These are phyloP conservation scores for Graphium colonna DNA, from an alignment of 2,888 invertebrate genomes.

Conservation along the genomic window DNA sequence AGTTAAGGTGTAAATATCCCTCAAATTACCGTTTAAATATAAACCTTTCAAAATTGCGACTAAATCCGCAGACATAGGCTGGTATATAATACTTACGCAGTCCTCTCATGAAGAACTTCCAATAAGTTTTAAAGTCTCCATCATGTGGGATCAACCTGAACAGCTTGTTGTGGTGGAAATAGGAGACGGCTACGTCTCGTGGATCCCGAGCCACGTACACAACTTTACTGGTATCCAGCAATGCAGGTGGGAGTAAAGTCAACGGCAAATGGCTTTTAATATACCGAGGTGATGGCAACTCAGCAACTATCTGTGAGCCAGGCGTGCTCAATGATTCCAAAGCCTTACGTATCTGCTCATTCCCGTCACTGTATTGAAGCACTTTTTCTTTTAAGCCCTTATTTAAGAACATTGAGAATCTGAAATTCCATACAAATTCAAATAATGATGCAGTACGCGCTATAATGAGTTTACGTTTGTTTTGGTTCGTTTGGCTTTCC, in stretches of 20 bases:
- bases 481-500: too few relatives aligned
- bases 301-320: not conserved
- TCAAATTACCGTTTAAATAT: too few relatives aligned
- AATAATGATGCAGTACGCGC: too few relatives aligned
- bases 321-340: not conserved
- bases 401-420: conserved; percentile 9
- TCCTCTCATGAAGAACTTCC: conserved; percentile 81
- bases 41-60: too few relatives aligned
- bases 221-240: conserved; percentile 68
- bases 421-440: not conserved
- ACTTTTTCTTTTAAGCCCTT: not conserved
- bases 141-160: conserved; percentile 74
- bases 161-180: conserved; percentile 57
- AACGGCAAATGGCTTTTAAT: conserved; percentile 83
- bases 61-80: too few relatives aligned
- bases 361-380: not conserved
- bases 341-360: not conserved
- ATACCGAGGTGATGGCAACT: conserved; percentile 38
- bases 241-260: conserved; percentile 81
- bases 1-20: too few relatives aligned
- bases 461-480: too few relatives aligned
- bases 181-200: conserved; percentile 88
- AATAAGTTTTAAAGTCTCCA: conserved; percentile 81
- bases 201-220: conserved; percentile 90
- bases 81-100: conserved; percentile 74